These are phyloP conservation scores for Mungos mungo DNA, from an alignment of 2,113 vertebrate species.

Conservation along the genomic window DNA sequence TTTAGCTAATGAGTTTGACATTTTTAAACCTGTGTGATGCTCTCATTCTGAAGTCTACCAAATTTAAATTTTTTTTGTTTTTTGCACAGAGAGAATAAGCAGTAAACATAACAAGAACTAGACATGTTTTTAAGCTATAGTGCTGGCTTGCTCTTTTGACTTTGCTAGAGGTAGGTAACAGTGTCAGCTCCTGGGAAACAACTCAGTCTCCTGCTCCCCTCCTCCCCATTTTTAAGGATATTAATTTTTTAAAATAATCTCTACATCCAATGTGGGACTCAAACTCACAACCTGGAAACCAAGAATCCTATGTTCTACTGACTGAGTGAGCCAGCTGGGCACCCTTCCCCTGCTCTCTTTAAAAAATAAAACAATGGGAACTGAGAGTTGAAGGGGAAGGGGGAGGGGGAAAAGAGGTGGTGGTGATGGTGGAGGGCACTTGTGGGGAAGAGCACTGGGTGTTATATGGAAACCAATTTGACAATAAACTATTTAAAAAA, in stretches of 20 bases:
- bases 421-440: too few relatives aligned
- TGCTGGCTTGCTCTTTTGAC: background rate
- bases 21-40: constrained; percentile 14
- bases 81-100: background rate
- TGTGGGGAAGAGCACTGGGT: too few relatives aligned
- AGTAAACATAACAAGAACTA: background rate
- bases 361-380: background rate
- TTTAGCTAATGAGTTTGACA: background rate
- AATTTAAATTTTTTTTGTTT: background rate
- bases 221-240: too few relatives aligned
- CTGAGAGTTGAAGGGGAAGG: too few relatives aligned
- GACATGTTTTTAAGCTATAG: background rate
- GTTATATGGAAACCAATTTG: too few relatives aligned
- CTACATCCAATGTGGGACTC: too few relatives aligned
- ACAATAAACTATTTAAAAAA: background rate
- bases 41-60: constrained; percentile 4
- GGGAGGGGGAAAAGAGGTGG: too few relatives aligned
- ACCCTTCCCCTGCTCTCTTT: background rate
- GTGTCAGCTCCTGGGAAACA: background rate
- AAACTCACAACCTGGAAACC: too few relatives aligned
- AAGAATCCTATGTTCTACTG: too few relatives aligned
- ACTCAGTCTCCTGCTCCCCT: background rate
- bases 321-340: too few relatives aligned
- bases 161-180: background rate
- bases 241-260: too few relatives aligned